These are phyloP conservation scores for Alectoris magna DNA, from an alignment of 2,797 vertebrate genomes.

Conservation along the genomic window DNA sequence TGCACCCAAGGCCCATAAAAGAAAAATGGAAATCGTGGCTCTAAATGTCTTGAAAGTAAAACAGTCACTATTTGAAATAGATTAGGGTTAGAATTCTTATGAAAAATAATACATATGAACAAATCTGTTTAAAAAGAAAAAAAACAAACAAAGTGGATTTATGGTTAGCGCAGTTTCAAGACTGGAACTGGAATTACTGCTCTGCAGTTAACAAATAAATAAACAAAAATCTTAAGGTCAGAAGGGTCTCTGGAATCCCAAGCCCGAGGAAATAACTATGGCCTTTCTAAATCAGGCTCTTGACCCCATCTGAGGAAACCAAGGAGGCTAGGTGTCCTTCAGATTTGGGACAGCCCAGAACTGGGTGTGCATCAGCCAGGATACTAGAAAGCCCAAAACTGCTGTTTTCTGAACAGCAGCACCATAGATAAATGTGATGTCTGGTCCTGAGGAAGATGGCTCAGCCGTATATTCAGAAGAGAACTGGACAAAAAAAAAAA, in stretches of 20 bases:
- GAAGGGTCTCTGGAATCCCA: background rate
- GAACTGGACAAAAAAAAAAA: background rate
- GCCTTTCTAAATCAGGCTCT: background rate
- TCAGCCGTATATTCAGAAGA: background rate
- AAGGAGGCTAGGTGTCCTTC: background rate
- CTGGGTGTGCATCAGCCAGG: background rate
- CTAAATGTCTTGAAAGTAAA: background rate
- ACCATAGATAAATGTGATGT: background rate
- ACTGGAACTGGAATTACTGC: background rate
- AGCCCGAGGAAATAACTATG: background rate
- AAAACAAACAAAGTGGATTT: background rate
- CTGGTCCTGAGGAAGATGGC: background rate
- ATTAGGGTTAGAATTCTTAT: rapidly evolving
- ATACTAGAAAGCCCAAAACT: rapidly evolving
- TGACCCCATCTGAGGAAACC: background rate
- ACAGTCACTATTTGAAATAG: background rate
- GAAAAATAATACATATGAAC: background rate
- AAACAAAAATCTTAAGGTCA: background rate
- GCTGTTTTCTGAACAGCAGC: background rate
- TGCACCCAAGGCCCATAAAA: background rate
- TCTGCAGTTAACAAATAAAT: background rate
- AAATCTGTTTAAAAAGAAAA: background rate
- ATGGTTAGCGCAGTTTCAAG: background rate
- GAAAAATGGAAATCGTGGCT: background rate
- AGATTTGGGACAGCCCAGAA: background rate